phyloP scores from a whole-genome alignment of 2,888 invertebrate species.

The Plusia festucae region DNA sequence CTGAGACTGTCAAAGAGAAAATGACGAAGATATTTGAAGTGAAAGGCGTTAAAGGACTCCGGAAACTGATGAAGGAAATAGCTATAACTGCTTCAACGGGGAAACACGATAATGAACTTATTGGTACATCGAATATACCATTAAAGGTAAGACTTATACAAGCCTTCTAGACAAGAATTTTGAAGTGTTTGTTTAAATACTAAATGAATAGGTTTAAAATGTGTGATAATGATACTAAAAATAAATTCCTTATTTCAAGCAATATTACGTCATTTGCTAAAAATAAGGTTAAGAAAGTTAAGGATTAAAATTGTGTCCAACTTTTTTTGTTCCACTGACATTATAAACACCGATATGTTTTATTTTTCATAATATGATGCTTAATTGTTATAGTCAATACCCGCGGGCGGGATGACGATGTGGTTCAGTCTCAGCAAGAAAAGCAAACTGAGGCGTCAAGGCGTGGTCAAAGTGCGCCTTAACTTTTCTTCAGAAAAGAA shows the following conservation, averaged over 20 bases:
- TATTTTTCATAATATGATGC: neutral
- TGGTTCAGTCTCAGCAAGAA: slow-evolving; percentile 97
- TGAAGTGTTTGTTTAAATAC: no score
- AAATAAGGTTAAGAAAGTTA: no score
- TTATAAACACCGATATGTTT: neutral
- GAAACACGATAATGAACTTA: slow-evolving; percentile 98
- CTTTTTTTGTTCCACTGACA: neutral
- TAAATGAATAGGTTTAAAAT: no score
- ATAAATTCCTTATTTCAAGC: no score
- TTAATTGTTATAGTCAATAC: slow-evolving; percentile 92
- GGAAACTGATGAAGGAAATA: slow-evolving; percentile 96
- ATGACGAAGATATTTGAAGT: slow-evolving; percentile 95
- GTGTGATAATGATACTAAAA: no score
- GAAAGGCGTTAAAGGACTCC: slow-evolving; percentile 95
- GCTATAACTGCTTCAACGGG: slow-evolving; percentile 98
- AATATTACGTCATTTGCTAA: no score
- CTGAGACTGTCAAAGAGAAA: slow-evolving; percentile 96
- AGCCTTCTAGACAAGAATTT: no score
- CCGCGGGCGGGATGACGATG: slow-evolving; percentile 96
- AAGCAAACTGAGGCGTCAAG: slow-evolving; percentile 95
- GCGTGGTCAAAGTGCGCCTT: slow-evolving; percentile 95
- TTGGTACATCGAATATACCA: slow-evolving; percentile 96
- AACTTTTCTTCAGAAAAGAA: slow-evolving; percentile 96
- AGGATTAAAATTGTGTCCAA: no score
- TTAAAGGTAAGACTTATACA: slow-evolving; percentile 92